Evolutionary conservation across 64 coral and sea anemone genomes (phyloP), one percentile per base, ranked within the genome.

Genomic region (Montipora cactus): DNA sequence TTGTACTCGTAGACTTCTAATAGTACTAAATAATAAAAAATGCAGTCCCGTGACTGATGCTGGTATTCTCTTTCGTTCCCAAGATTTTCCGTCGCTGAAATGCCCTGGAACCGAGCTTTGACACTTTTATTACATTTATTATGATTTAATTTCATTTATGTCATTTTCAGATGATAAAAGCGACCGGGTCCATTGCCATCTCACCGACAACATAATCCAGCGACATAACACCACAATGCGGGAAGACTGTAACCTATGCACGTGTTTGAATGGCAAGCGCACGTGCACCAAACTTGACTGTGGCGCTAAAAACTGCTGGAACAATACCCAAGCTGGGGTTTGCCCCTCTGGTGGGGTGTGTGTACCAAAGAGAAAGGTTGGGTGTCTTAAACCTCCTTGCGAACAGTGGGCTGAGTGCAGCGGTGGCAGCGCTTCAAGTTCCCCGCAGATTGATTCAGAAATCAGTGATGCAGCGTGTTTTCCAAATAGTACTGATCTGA

Each of bases 201-300:
- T 87, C 37, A 53, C n/a, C 9, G 70, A 88, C 37, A 79, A 58
- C 72, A 76, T 67, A 55, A 88, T 89, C 12, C 91, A 84, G 46
- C 58, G n/a, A 11, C 92, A 98, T 61, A 98, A 98, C 83, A 87
- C 83, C 13, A 92, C 68, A 46, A 74, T 87, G 68, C 74, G 46
- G 18, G 93, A 98, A 11, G 96, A 98, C 76, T 98, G 96, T 71
- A 98, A 98, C 62, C 72, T 77, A 3, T 98, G 96, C 68, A 67
- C 37, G 13, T 98, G 96, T 21, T 49, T 62, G 8, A 74, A 84
- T 59, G 89, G 89, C 8, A 69, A 57, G 13, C 83, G 86, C 4
- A 84, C 67, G 4, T 98, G 96, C 59, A 98, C 96, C 7, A 89
- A 92, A 23, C 79, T 98, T 2, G 96, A 83, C 14, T 98, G 96